A percentile compares a stretch with the other conserved stretches of the same genome.
These are phyloP conservation scores for Charadrius vociferus DNA, from an alignment of 2,113 vertebrate species.

Conservation along the genomic window DNA sequence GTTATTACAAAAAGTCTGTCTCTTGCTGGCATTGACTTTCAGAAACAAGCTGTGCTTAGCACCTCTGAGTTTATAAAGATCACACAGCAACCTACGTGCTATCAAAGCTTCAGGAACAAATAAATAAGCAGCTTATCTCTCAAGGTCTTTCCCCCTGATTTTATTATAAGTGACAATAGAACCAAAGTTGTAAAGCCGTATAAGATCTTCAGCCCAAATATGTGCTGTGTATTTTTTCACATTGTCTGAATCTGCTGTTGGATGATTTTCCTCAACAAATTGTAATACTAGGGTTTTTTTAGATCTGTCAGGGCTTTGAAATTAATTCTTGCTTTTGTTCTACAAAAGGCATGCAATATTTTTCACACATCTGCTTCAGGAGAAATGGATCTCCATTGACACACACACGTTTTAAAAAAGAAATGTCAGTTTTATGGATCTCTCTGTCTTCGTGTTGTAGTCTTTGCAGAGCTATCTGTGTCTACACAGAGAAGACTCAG, in stretches of 20 bases:
- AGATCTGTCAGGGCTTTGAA: slow-evolving; percentile 32
- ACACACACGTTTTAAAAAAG: background rate
- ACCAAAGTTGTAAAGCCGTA: slow-evolving; percentile 45
- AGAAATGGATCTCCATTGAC: background rate
- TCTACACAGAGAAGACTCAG: slow-evolving; percentile 13
- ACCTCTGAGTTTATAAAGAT: slow-evolving; percentile 69
- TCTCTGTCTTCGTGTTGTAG: background rate
- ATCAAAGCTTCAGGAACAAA: slow-evolving; percentile 69
- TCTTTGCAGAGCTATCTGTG: background rate
- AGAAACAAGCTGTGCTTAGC: slow-evolving; percentile 70
- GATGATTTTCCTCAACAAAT: background rate
- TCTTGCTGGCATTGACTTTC: slow-evolving; percentile 68
- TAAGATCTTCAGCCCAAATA: slow-evolving; percentile 35
- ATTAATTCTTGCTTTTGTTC: slow-evolving; percentile 42
- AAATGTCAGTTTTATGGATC: background rate
- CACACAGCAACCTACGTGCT: slow-evolving; percentile 60
- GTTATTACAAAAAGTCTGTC: slow-evolving; percentile 55
- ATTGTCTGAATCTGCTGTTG: slow-evolving; percentile 17
- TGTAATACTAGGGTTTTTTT: background rate
- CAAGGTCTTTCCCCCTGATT: slow-evolving; percentile 68
- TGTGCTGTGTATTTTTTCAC: slow-evolving; percentile 46
- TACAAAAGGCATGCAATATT: background rate
- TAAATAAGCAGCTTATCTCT: slow-evolving; percentile 71
- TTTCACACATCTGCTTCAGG: slow-evolving; percentile 14
- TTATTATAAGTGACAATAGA: slow-evolving; percentile 66